phyloP scores from a whole-genome alignment of 2,797 vertebrate species.

The Darevskia nairensis region DNA sequence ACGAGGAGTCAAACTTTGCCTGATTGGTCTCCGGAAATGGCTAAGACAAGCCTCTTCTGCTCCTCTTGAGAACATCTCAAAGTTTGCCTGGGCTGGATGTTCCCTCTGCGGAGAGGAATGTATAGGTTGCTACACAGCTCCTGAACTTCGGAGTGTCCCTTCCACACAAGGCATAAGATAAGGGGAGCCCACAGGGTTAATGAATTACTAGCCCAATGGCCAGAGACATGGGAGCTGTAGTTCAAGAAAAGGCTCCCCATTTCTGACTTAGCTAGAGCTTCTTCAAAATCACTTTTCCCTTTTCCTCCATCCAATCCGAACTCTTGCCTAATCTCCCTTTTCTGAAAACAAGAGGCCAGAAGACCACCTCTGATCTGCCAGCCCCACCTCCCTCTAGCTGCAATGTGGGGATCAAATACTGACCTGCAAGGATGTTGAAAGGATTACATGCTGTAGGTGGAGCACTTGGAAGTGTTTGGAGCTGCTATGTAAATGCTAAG shows the following conservation, averaged over 20 bases:
- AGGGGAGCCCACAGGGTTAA: neutral
- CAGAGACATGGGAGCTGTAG: no score
- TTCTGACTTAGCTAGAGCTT: neutral
- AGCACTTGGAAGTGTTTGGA: neutral
- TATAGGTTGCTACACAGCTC: neutral
- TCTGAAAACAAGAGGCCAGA: neutral
- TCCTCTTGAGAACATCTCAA: neutral
- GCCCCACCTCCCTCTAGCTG: neutral
- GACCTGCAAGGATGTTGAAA: neutral
- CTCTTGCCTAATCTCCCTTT: neutral
- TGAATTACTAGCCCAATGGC: neutral
- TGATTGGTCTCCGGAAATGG: neutral
- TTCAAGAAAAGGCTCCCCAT: no score
- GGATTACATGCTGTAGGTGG: neutral
- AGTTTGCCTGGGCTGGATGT: neutral
- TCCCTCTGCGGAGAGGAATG: neutral
- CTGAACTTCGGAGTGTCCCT: neutral
- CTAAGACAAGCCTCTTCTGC: neutral
- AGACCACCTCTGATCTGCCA: no score
- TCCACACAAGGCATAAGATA: neutral
- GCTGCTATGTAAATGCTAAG: neutral
- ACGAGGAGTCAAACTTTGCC: neutral
- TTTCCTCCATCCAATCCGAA: neutral
- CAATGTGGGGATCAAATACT: neutral
- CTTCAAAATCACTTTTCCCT: neutral